Evolutionary conservation across 2,797 vertebrate genomes (phyloP).

Genomic region (Poeciliopsis paucimaculata): DNA sequence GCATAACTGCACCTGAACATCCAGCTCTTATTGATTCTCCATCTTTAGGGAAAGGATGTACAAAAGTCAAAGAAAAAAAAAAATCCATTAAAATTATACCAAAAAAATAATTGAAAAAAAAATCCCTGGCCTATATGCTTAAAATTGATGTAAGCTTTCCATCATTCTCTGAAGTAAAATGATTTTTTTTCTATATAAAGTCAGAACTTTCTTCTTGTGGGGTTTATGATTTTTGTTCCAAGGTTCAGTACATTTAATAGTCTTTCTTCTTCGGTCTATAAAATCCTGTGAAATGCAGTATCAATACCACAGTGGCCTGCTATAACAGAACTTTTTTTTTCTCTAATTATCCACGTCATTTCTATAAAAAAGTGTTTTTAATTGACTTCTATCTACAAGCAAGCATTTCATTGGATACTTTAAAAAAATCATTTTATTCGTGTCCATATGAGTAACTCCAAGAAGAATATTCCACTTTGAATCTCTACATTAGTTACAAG

Average conservation of each 20-base stretch:
- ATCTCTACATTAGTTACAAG: conserved; percentile 15
- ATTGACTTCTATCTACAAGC: conserved; percentile 38
- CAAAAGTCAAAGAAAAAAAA: conserved; percentile 7
- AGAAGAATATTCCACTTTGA: conserved; percentile 9
- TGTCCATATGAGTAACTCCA: conserved; percentile 14
- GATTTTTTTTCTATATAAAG: conserved; percentile 34
- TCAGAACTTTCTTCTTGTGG: conserved; percentile 32
- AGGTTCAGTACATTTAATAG: conserved; percentile 58
- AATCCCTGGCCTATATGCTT: conserved; percentile 20
- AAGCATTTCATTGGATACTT: conserved; percentile 31
- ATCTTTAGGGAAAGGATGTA: conserved; percentile 10
- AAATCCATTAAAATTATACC: conserved; percentile 27
- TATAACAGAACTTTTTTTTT: conserved; percentile 30
- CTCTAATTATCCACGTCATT: conserved; percentile 40
- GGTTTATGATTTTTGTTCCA: conserved; percentile 43
- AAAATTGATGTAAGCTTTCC: conserved; percentile 35
- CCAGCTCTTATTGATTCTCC: background rate
- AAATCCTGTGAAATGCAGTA: conserved; percentile 49
- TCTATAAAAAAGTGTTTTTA: conserved; percentile 53
- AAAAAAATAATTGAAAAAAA: conserved; percentile 17
- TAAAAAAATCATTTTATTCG: conserved; percentile 26
- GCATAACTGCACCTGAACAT: conserved; percentile 21
- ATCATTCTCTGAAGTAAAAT: conserved; percentile 25
- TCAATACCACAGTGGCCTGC: conserved; percentile 35
- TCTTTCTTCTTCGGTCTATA: conserved; percentile 42